phyloP scores from a whole-genome alignment of 1,140 invertebrate genomes.

The Anastrepha obliqua region DNA sequence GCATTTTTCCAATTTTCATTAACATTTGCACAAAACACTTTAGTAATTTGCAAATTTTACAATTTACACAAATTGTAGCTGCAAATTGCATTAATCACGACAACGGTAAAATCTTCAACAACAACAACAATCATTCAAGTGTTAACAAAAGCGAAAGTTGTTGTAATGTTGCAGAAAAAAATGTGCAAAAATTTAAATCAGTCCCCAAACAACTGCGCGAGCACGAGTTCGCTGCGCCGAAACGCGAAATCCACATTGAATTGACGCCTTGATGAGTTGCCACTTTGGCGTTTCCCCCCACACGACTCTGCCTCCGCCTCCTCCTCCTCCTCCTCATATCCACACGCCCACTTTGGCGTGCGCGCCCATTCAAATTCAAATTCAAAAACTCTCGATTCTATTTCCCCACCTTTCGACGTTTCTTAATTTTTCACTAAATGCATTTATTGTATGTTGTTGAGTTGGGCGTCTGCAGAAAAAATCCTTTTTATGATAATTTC shows the following conservation, averaged over 20 bases:
- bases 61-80: slow-evolving; percentile 62
- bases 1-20: slow-evolving; percentile 67
- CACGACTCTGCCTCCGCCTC: not conserved
- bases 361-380: slow-evolving; percentile 38
- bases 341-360: slow-evolving; percentile 26
- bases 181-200: not conserved
- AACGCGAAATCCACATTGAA: slow-evolving; percentile 15
- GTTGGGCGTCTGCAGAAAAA: slow-evolving; percentile 60
- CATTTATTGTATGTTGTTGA: slow-evolving; percentile 52
- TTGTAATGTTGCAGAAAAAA: not conserved
- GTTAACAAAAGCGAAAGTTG: slow-evolving; percentile 48
- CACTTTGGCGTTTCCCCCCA: not conserved
- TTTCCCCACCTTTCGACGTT: not conserved
- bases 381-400: slow-evolving; percentile 47
- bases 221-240: not conserved
- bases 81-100: slow-evolving; percentile 47
- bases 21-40: slow-evolving; percentile 67
- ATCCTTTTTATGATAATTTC: slow-evolving; percentile 73
- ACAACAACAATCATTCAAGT: slow-evolving; percentile 37
- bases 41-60: slow-evolving; percentile 62
- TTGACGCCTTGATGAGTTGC: slow-evolving; percentile 46
- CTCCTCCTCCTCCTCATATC: not conserved
- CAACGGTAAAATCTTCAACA: slow-evolving; percentile 1
- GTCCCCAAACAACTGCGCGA: not conserved
- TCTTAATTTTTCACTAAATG: slow-evolving; percentile 72